These are phyloP conservation scores for Amphibalanus amphitrite DNA, from an alignment of 1,140 invertebrate species.

Conservation along the genomic window DNA sequence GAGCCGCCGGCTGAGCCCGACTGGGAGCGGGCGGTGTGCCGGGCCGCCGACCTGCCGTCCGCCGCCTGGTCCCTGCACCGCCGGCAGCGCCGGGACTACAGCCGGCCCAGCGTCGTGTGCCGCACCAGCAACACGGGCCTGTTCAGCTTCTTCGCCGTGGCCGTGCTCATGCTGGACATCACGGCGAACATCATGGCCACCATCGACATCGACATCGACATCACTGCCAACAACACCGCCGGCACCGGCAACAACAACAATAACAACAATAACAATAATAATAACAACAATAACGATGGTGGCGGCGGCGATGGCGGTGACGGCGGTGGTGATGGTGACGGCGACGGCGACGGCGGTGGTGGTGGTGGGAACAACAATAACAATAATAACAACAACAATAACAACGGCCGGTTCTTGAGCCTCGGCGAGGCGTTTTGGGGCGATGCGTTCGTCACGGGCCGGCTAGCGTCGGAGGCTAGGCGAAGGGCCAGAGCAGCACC, in stretches of 20 bases:
- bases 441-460: background rate
- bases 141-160: slow-evolving; percentile 14
- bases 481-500: background rate
- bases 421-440: background rate
- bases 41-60: background rate
- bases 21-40: background rate
- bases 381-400: background rate
- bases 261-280: background rate
- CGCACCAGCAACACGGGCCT: slow-evolving; percentile 13
- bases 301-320: too few relatives aligned
- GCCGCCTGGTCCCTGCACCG: background rate
- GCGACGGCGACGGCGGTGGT: too few relatives aligned
- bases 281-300: background rate
- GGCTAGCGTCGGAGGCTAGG: background rate
- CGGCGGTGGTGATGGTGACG: too few relatives aligned
- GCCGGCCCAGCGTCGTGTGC: slow-evolving; percentile 7
- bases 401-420: background rate
- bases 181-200: slow-evolving; percentile 13
- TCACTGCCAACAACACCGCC: slow-evolving; percentile 4
- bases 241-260: slow-evolving; percentile 6
- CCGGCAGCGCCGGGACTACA: background rate
- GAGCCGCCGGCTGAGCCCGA: background rate
- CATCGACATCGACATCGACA: slow-evolving; percentile 13
- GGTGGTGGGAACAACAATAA: too few relatives aligned
- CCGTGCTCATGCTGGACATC: slow-evolving; percentile 14